These are phyloP conservation scores for Cataglyphis rosenhaueri DNA, from an alignment of 2,888 invertebrate genomes.

Conservation along the genomic window DNA sequence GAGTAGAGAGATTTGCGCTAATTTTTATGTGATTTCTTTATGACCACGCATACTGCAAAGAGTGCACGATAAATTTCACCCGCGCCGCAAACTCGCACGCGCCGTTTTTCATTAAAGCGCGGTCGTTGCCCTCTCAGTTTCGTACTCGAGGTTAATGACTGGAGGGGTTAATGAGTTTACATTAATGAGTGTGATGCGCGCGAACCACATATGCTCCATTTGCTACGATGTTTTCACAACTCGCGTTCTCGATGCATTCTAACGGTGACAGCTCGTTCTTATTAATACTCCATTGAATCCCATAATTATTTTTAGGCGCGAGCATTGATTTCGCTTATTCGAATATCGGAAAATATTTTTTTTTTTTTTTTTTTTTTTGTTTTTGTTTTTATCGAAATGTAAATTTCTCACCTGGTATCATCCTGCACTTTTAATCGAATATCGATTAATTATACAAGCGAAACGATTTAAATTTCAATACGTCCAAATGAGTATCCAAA, in stretches of 20 bases:
- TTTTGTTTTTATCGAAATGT: background rate
- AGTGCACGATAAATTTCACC: conserved; percentile 4
- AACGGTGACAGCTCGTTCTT: background rate
- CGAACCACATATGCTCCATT: conserved; percentile 13
- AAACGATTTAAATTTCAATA: background rate
- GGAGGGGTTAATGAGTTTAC: conserved; percentile 44
- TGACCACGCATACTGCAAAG: background rate
- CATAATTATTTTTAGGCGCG: conserved; percentile 10
- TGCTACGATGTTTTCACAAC: conserved; percentile 1
- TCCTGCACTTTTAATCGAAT: conserved; percentile 16
- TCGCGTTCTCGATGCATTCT: background rate
- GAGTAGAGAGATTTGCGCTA: background rate
- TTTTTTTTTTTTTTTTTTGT: background rate
- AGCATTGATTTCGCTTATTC: background rate
- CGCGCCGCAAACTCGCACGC: background rate
- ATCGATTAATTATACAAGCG: conserved; percentile 5
- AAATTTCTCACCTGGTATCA: background rate
- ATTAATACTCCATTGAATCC: background rate
- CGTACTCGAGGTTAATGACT: conserved; percentile 37
- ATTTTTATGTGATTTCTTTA: conserved; percentile 39
- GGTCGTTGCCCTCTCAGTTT: conserved; percentile 26
- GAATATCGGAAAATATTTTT: background rate
- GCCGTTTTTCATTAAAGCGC: conserved; percentile 28
- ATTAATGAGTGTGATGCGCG: conserved; percentile 48
- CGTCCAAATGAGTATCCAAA: background rate